phyloP scores from a whole-genome alignment of 2,797 vertebrate genomes.

The Pipistrellus pipistrellus region DNA sequence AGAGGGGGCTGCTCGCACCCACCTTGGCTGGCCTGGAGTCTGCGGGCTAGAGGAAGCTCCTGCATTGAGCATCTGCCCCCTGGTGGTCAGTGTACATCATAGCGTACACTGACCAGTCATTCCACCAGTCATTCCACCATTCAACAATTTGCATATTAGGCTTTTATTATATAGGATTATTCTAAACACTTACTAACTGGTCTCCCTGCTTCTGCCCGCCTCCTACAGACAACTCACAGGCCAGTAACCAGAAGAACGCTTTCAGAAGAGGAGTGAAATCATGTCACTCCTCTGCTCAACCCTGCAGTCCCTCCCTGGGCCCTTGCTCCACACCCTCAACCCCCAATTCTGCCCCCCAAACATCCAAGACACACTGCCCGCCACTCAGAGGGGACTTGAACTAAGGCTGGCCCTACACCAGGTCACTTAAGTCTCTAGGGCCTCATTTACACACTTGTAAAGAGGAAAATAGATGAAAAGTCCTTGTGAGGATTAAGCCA shows the following conservation, averaged over 20 bases:
- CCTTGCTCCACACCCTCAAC: neutral
- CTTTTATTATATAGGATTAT: too few species aligned
- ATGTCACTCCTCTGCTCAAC: neutral
- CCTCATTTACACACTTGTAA: neutral
- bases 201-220: neutral
- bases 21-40: too few species aligned
- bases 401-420: neutral
- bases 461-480: neutral
- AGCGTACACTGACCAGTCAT: too few species aligned
- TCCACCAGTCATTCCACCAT: too few species aligned
- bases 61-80: too few species aligned
- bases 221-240: too few species aligned
- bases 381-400: neutral
- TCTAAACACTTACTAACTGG: neutral
- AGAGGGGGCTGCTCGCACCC: too few species aligned
- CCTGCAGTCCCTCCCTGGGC: fast-evolving
- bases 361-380: neutral
- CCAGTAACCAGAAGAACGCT: neutral
- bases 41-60: too few species aligned
- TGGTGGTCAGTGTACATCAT: too few species aligned
- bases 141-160: too few species aligned
- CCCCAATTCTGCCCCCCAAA: neutral
- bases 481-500: neutral
- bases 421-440: neutral
- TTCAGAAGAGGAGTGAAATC: neutral